Evolutionary conservation across 2,113 vertebrate species (phyloP), one percentile per base, ranked within the genome.

Genomic region (Lampris incognitus): DNA sequence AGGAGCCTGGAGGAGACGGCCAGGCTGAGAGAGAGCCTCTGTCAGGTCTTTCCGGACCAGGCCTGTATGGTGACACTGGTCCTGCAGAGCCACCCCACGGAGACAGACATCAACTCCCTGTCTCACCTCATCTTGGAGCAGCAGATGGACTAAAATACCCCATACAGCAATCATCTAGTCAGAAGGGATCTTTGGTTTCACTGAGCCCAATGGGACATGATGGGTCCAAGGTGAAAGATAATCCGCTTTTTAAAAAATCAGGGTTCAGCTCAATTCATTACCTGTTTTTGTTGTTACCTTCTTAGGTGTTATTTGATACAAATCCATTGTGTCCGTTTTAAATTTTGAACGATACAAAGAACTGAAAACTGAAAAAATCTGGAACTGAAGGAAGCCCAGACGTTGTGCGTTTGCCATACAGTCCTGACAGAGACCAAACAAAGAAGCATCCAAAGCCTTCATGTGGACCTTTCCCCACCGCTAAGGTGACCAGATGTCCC

Each of bases 31-130:
- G 84, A 92, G 69, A 83, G 90, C 64, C 93, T 97, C 48, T 69
- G 90, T 42, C 91, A 94, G 79, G 93, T 97, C 37, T 97, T 97
- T 62, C 88, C 86, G 0, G 94, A 78, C n/a, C 95, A 97, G 89
- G 93, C 96, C 63, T 89, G 89, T 73, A 89, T 92, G 72, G 94
- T 97, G 70, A 93, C 93, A 24, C 92, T 95, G 82, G 92, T 94
- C 41, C 92, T 97, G 38, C 94, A 95, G 86, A 86, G 88, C 48
- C 90, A 96, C 68, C 92, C 94, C 0, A 57, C 72, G 1, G 89
- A 94, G 78, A 93, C 76, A 1, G 95, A 97, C 86, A 86, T 96
- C 41, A 96, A 95, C 36, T 82, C 92, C 1, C 93, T 97, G 48
- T 96, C 96, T 0, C 87, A 93, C 63, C 87, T 93, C 11, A 87